These are phyloP conservation scores for Melanostigma gelatinosum DNA, from an alignment of 2,113 vertebrate genomes.

Conservation along the genomic window DNA sequence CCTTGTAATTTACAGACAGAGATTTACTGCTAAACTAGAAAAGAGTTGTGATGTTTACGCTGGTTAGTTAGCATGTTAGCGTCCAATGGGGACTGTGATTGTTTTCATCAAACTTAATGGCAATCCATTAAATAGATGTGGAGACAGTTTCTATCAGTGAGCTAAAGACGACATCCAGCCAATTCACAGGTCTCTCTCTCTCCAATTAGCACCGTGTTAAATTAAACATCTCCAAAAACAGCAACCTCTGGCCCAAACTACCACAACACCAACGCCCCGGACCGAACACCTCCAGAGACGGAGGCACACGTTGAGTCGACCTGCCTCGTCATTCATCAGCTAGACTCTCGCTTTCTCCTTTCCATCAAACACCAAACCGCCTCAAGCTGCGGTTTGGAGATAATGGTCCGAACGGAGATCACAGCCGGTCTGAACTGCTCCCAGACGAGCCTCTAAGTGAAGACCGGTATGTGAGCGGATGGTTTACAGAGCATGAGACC, in stretches of 20 bases:
- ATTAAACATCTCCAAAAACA: neutral
- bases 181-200: neutral
- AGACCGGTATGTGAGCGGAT: constrained; percentile 2
- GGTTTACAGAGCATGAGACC: neutral
- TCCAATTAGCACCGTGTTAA: neutral
- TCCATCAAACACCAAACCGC: constrained; percentile 47
- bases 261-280: neutral
- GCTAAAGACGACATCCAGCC: no score
- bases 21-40: no score
- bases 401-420: constrained; percentile 57
- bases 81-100: no score
- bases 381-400: constrained; percentile 56
- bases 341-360: constrained; percentile 50
- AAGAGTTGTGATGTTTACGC: no score
- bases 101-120: no score
- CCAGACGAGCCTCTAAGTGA: constrained; percentile 56
- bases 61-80: no score
- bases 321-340: constrained; percentile 13
- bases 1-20: no score
- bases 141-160: no score
- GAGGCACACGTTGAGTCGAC: constrained; percentile 5
- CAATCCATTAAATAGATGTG: no score
- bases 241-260: neutral
- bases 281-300: neutral
- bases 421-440: constrained; percentile 57